These are phyloP conservation scores for Grammomys dolichurus DNA, from an alignment of 2,113 vertebrate species.

Conservation along the genomic window DNA sequence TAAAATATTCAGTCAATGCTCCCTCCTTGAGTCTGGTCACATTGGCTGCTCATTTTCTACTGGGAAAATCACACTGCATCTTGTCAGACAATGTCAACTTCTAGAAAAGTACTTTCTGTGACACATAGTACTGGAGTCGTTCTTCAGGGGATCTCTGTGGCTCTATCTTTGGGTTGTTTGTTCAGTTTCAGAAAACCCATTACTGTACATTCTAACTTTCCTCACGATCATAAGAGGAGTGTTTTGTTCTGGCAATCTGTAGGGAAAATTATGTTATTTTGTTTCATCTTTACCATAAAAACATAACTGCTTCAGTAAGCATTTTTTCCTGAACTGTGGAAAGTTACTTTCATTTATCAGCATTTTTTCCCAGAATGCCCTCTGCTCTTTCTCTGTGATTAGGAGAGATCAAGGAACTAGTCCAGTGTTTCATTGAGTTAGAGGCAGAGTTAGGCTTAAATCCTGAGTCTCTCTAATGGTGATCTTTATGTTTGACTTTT, in stretches of 20 bases:
- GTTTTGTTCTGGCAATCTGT: neutral
- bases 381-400: neutral
- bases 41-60: neutral
- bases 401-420: neutral
- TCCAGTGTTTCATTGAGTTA: neutral
- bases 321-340: neutral
- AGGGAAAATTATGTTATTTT: constrained; percentile 29
- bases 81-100: neutral
- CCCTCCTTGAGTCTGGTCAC: neutral
- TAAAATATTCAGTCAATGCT: neutral
- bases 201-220: neutral
- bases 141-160: neutral
- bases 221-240: neutral
- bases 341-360: neutral
- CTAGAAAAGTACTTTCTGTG: neutral
- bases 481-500: neutral
- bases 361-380: neutral
- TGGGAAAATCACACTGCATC: neutral
- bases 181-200: neutral
- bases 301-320: neutral
- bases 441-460: neutral
- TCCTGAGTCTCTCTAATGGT: no score
- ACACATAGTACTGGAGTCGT: neutral
- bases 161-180: neutral
- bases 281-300: constrained; percentile 21